phyloP scores from a whole-genome alignment of 2,797 vertebrate species.

The Saxicola maurus region DNA sequence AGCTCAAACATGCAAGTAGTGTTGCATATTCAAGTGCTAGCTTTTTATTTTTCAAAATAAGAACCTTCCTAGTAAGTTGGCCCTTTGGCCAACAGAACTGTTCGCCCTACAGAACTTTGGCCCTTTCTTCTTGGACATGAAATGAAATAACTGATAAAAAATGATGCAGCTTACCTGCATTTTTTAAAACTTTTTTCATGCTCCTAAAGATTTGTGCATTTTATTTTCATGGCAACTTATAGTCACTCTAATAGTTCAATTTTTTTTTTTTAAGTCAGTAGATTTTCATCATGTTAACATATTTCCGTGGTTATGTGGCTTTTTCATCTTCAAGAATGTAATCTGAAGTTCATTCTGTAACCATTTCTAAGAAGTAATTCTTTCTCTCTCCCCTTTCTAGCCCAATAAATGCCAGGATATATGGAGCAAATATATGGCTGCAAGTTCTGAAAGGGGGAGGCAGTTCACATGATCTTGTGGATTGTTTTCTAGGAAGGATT shows the following conservation, averaged over 20 bases:
- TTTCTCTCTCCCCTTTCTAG: neutral
- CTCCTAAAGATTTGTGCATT: neutral
- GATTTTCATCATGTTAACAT: neutral
- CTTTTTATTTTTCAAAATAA: neutral
- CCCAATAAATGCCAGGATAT: neutral
- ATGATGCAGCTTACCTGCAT: neutral
- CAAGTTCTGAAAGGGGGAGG: neutral
- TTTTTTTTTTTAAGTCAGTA: neutral
- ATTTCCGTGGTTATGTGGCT: neutral
- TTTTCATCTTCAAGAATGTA: neutral
- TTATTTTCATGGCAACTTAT: neutral
- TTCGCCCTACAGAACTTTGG: neutral
- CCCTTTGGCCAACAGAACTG: too few relatives aligned
- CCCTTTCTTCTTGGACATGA: neutral
- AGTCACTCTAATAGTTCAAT: neutral
- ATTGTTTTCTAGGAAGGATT: neutral
- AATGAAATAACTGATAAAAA: neutral
- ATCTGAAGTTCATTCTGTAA: neutral
- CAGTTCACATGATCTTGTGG: neutral
- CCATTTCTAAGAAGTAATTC: neutral
- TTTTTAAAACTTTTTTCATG: neutral
- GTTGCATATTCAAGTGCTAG: neutral
- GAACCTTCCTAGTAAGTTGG: neutral
- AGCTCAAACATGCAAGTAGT: neutral
- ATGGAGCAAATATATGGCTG: neutral